Conservation (phyloP, 2,113 vertebrate species). For the Chamaea fasciata region DNA sequence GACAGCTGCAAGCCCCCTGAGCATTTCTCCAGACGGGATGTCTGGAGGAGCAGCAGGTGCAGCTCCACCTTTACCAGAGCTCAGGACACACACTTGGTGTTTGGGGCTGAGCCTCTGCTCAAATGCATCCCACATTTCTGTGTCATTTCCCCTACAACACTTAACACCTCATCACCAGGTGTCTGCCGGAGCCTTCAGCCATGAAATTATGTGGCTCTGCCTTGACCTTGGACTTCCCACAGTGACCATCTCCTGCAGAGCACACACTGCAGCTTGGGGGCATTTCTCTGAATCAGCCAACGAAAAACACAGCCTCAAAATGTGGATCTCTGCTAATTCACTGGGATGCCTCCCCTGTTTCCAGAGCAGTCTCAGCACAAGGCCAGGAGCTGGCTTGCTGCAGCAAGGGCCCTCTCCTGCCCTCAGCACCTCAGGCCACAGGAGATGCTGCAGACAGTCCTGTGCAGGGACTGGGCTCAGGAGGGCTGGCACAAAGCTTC, state of each 20-base stretch:
- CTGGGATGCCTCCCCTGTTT: not conserved
- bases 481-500: not conserved
- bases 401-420: not conserved
- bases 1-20: not conserved
- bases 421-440: not conserved
- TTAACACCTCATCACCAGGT: not conserved
- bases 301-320: not conserved
- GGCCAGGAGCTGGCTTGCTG: not conserved
- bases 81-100: not conserved
- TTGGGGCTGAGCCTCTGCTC: not conserved
- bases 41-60: not conserved
- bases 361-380: not conserved
- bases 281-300: not conserved
- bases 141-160: not conserved
- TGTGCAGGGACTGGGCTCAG: not conserved
- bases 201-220: constrained; percentile 56
- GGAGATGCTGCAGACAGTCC: not conserved
- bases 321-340: not conserved
- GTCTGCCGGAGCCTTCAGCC: constrained; percentile 46
- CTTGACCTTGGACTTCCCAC: constrained; percentile 56
- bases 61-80: not conserved
- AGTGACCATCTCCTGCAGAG: constrained; percentile 42
- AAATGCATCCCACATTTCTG: rapidly evolving
- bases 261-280: constrained; percentile 23
- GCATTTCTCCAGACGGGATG: rapidly evolving